Percentiles rank a stretch among this genome's conserved stretches.
Conservation (phyloP, 92 coral and sea anemone species). For the Muricea muricata region DNA sequence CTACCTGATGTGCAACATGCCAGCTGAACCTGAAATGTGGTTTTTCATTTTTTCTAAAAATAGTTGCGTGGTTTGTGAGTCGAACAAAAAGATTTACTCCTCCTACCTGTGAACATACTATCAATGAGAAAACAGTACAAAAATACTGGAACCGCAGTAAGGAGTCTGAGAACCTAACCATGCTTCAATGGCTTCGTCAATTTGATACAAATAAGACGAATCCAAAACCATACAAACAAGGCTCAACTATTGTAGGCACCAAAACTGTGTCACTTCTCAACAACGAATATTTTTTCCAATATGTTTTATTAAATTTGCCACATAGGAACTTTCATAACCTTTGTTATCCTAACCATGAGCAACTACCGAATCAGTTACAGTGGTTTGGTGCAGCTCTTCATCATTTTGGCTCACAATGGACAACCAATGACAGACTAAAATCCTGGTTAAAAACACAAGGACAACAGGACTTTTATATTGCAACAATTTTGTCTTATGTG, state of each 20-base stretch:
- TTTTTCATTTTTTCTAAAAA: not conserved
- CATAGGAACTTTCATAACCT: not conserved
- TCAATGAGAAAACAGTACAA: not conserved
- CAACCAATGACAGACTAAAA: not conserved
- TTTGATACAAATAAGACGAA: not conserved
- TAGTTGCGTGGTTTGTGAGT: slow-evolving; percentile 1
- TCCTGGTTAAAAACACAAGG: not conserved
- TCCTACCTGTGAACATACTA: not conserved
- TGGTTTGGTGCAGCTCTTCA: not conserved
- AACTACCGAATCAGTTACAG: not conserved
- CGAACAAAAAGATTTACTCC: not conserved
- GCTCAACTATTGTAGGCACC: not conserved
- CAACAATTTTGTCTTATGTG: not conserved
- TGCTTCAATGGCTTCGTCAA: not conserved
- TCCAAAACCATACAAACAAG: not conserved
- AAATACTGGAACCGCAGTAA: not conserved
- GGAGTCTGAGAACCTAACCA: not conserved
- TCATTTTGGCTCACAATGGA: not conserved
- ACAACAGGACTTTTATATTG: not conserved
- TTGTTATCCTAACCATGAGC: not conserved
- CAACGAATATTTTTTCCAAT: not conserved
- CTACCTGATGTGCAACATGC: too few relatives aligned
- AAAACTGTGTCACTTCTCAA: not conserved
- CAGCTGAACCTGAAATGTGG: too few relatives aligned
- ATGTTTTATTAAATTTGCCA: not conserved